phyloP scores from a whole-genome alignment of 2,113 vertebrate genomes.

The Boleophthalmus pectinirostris region DNA sequence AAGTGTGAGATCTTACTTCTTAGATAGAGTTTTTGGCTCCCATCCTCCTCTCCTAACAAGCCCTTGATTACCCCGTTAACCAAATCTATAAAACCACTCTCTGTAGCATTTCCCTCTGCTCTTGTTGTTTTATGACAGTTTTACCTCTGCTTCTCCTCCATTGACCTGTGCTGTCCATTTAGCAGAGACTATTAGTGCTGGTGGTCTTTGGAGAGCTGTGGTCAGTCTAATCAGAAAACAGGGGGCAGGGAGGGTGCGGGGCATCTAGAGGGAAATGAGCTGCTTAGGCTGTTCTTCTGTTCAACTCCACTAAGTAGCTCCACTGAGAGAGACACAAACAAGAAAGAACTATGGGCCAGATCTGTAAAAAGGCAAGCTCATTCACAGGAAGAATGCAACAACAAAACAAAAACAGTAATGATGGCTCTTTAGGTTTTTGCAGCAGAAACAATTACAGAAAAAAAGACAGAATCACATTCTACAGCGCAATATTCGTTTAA shows the following conservation, averaged over 20 bases:
- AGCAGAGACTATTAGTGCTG: slow-evolving; percentile 53
- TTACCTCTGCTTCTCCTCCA: not conserved
- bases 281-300: slow-evolving; percentile 15
- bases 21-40: not conserved
- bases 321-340: slow-evolving; percentile 21
- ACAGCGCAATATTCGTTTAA: not conserved
- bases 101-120: slow-evolving; percentile 11
- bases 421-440: not conserved
- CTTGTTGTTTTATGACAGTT: slow-evolving; percentile 36
- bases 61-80: slow-evolving; percentile 45
- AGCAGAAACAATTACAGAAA: too few relatives aligned
- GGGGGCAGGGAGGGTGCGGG: slow-evolving; percentile 36
- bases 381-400: too few relatives aligned
- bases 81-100: slow-evolving; percentile 50
- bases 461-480: not conserved
- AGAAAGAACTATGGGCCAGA: too few relatives aligned
- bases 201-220: slow-evolving; percentile 47
- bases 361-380: too few relatives aligned
- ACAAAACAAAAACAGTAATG: too few relatives aligned
- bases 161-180: slow-evolving; percentile 43
- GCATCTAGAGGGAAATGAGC: slow-evolving; percentile 30
- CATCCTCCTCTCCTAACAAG: not conserved
- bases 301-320: slow-evolving; percentile 23
- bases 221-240: slow-evolving; percentile 43
- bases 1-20: not conserved